A percentile compares a stretch with the other conserved stretches of the same genome.
Conservation (phyloP, 2,113 vertebrate species). For the Colaptes auratus region DNA sequence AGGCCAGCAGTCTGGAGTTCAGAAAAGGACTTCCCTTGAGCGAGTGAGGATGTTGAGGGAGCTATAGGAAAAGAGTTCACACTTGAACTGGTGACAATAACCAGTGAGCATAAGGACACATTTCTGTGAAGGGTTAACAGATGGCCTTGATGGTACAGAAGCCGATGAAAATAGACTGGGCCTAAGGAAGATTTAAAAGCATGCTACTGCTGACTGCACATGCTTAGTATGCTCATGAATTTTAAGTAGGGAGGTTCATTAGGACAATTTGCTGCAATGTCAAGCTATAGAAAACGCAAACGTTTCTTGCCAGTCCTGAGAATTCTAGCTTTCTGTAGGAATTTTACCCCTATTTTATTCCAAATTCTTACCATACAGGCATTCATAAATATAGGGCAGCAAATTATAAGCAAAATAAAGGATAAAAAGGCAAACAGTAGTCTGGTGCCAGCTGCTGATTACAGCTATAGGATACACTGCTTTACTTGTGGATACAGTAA, state of each 20-base stretch:
- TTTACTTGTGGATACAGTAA: background rate
- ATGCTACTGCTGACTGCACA: background rate
- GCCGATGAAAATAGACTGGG: background rate
- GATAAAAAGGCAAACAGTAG: background rate
- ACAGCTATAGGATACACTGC: background rate
- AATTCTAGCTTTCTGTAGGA: background rate
- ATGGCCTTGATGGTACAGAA: background rate
- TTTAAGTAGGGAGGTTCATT: background rate
- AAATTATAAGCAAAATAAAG: background rate
- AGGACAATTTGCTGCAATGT: background rate
- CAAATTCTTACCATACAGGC: background rate
- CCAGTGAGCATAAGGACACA: rapidly evolving
- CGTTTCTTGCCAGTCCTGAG: background rate
- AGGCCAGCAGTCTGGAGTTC: background rate
- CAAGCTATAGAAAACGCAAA: background rate
- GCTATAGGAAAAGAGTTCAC: background rate
- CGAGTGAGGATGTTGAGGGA: background rate
- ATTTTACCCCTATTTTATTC: background rate
- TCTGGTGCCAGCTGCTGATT: background rate
- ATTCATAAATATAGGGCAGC: background rate
- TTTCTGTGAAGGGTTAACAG: background rate
- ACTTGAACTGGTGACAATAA: background rate
- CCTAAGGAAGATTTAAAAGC: background rate
- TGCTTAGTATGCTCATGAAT: background rate
- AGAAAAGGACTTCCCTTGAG: background rate